Evolutionary conservation across 2,113 vertebrate genomes (phyloP).

Genomic region (Callionymus lyra): DNA sequence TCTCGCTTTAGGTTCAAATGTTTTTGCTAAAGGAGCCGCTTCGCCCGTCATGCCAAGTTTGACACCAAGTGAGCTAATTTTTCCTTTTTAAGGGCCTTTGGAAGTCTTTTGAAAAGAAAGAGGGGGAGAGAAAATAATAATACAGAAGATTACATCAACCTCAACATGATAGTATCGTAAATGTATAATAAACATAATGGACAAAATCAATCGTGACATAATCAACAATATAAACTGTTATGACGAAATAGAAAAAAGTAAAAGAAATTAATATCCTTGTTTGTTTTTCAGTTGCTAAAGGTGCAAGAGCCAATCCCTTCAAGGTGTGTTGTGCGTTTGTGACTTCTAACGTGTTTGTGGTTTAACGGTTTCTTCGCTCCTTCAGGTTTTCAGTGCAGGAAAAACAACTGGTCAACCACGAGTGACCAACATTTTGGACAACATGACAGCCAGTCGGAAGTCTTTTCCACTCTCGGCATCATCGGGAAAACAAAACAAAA

Average conservation of each 20-base stretch:
- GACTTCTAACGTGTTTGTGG: neutral
- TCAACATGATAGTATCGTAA: neutral
- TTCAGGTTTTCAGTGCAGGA: conserved; percentile 69
- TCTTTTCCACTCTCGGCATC: conserved; percentile 29
- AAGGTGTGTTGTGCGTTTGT: conserved; percentile 69
- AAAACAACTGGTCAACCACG: conserved; percentile 62
- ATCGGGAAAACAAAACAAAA: conserved; percentile 58
- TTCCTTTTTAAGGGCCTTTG: neutral
- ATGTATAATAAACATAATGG: neutral
- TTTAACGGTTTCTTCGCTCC: fast-evolving
- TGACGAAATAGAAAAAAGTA: too few species aligned
- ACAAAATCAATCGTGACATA: too few species aligned
- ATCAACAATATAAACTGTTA: too few species aligned
- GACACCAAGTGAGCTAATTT: conserved; percentile 67
- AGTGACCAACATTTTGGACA: conserved; percentile 77
- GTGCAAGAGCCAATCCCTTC: conserved; percentile 84
- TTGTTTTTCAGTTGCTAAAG: conserved; percentile 56
- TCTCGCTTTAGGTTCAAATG: conserved; percentile 61
- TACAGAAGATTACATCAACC: neutral
- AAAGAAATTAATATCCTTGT: neutral
- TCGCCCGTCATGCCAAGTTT: conserved; percentile 53
- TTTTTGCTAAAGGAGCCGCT: conserved; percentile 59
- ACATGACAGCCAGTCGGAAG: conserved; percentile 75
- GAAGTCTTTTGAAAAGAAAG: neutral
- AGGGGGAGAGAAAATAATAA: neutral